These are phyloP conservation scores for Ursus arctos DNA, from an alignment of 2,113 vertebrate species.

Conservation along the genomic window DNA sequence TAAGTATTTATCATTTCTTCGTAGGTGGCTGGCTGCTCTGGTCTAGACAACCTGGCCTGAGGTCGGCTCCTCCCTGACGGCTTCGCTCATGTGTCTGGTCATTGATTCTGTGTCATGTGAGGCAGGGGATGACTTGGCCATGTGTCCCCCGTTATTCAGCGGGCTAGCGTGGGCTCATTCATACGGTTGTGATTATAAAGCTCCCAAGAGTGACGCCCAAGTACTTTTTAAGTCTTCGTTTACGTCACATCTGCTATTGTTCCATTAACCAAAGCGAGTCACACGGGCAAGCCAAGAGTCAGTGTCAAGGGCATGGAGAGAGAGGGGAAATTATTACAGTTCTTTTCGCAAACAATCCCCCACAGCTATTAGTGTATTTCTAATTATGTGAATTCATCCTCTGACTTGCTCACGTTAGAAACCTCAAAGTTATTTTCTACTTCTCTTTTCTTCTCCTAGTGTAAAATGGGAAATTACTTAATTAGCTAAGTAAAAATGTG, in stretches of 20 bases:
- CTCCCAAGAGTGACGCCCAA: neutral
- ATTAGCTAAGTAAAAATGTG: conserved; percentile 68
- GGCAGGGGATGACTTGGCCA: neutral
- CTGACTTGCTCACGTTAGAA: conserved; percentile 53
- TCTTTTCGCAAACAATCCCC: conserved; percentile 25
- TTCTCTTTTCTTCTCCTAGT: conserved; percentile 19
- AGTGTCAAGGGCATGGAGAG: neutral
- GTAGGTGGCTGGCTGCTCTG: neutral
- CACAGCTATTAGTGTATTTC: conserved; percentile 15
- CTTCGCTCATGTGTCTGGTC: neutral
- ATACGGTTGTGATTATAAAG: neutral
- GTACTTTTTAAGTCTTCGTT: neutral
- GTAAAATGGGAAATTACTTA: conserved; percentile 63
- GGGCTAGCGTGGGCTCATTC: neutral
- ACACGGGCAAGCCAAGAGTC: neutral
- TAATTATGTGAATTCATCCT: conserved; percentile 48
- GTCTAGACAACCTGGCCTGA: neutral
- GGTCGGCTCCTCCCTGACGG: neutral
- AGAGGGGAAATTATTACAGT: conserved; percentile 23
- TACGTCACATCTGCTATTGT: conserved; percentile 17
- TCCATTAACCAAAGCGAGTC: conserved; percentile 9
- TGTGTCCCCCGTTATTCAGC: neutral
- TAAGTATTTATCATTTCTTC: neutral
- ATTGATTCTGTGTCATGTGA: neutral
- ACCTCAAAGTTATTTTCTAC: conserved; percentile 55